These are phyloP conservation scores for Xenops minutus DNA, from an alignment of 2,797 vertebrate species.

Conservation along the genomic window DNA sequence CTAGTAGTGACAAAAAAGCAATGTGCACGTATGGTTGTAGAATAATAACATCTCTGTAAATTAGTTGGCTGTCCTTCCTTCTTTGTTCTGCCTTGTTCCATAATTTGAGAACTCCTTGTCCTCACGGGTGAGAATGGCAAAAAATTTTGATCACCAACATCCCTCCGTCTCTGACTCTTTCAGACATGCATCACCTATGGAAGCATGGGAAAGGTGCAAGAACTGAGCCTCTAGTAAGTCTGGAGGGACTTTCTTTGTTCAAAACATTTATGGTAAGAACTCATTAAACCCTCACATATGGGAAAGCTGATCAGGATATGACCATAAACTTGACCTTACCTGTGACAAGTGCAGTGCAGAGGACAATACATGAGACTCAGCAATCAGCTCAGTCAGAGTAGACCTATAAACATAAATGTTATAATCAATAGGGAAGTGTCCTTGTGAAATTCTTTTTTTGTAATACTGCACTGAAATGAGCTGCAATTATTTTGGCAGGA, in stretches of 20 bases:
- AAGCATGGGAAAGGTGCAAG: neutral
- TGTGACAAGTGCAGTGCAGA: neutral
- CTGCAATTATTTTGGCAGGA: constrained; percentile 48
- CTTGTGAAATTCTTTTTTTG: constrained; percentile 15
- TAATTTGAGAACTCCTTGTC: neutral
- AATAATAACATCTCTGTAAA: neutral
- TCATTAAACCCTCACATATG: neutral
- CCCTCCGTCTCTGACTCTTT: neutral
- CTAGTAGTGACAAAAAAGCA: neutral
- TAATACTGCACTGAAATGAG: constrained; percentile 22
- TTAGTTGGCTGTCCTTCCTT: neutral
- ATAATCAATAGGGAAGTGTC: neutral
- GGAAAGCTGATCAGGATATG: neutral
- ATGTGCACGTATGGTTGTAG: neutral
- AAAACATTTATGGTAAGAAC: neutral
- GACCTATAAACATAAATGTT: neutral
- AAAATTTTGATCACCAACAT: neutral
- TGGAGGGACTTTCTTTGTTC: neutral
- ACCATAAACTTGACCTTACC: neutral
- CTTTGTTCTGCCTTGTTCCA: neutral
- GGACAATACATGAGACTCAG: neutral
- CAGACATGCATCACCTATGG: neutral
- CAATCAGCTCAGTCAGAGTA: neutral
- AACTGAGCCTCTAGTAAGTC: neutral
- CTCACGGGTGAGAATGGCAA: neutral